Evolutionary conservation across 1,140 invertebrate species (phyloP).

Genomic region (Chrysomallon squamiferum): DNA sequence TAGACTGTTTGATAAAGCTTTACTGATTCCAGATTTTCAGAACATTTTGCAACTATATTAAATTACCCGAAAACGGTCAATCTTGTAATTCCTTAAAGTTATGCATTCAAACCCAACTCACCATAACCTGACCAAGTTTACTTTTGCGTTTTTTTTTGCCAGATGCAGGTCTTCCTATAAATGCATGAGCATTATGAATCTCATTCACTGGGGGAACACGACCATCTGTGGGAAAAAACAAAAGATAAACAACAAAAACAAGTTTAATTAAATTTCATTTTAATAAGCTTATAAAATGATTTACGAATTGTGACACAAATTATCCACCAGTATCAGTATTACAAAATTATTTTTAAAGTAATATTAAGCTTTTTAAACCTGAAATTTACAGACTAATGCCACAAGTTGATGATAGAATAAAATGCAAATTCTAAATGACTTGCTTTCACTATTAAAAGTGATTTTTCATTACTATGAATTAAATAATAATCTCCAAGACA

Average conservation of each 20-base stretch:
- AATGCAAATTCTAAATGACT: neutral
- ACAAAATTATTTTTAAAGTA: neutral
- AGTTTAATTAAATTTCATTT: neutral
- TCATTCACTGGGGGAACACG: slow-evolving; percentile 30
- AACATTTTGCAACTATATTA: too few species aligned
- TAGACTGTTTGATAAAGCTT: too few species aligned
- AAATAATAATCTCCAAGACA: neutral
- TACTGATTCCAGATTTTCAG: too few species aligned
- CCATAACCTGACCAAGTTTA: slow-evolving; percentile 16
- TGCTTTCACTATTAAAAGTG: neutral
- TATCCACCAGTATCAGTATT: neutral
- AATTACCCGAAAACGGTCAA: too few species aligned
- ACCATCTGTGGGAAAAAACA: slow-evolving; percentile 35
- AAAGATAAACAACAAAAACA: neutral
- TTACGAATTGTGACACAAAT: neutral
- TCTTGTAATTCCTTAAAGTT: too few species aligned
- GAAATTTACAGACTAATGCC: neutral
- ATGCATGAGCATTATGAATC: slow-evolving; percentile 43
- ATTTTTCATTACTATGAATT: neutral
- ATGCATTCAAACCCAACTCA: too few species aligned
- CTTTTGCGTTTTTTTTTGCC: slow-evolving; percentile 13
- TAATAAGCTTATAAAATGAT: neutral
- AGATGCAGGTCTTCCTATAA: neutral
- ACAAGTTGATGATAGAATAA: neutral
- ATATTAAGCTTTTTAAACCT: neutral